Evolutionary conservation across 2,888 invertebrate species (phyloP), one percentile per base, ranked within the genome.

Genomic region (Panopea generosa): DNA sequence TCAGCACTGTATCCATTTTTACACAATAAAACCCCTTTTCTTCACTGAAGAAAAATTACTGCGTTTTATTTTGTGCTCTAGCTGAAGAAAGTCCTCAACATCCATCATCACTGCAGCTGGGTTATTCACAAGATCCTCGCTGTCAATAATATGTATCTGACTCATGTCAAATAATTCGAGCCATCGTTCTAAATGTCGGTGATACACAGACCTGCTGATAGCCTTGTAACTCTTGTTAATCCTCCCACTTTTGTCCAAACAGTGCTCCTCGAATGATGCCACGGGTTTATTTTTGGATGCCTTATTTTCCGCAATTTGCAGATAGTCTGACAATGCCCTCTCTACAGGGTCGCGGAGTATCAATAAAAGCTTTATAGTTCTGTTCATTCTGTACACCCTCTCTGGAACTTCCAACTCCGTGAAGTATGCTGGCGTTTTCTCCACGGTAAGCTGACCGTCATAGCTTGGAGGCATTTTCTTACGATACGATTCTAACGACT

Each of bases 381-480:
- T 95, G 94, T 99, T 98, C 97, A 99, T 98, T 70, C 97, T 96
- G 85, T 96, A 95, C 57, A 99, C 97, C 82, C 99, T 94, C 93
- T 97, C 96, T 11, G 99, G 98, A 29, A 97, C 98, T 95, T 97
- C 96, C 7, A 97, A 96, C 70, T 97, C 97, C 47, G 98, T 97
- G 93, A 99, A 99, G 93, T 99, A 99, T 88, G 98, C 98, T 11
- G 99, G 99, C 86, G 97, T 98, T 93, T 99, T 99, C 93, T 99
- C 99, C 87, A 98, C 96, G 68, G 98, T 98, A 83, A 98, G 96
- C 93, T 98, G 98, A 47, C 97, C 97, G 82, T 95, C 95, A 93
- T 96, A 97, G 0, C 97, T 97, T 20, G 22, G 62, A 11, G 98
- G 98, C 98, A 98, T 98, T 92, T 97, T 96, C 55, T 89, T 86